A percentile compares a stretch with the other conserved stretches of the same genome.
These are phyloP conservation scores for Erebia aethiops DNA, from an alignment of 2,888 invertebrate species.

Conservation along the genomic window DNA sequence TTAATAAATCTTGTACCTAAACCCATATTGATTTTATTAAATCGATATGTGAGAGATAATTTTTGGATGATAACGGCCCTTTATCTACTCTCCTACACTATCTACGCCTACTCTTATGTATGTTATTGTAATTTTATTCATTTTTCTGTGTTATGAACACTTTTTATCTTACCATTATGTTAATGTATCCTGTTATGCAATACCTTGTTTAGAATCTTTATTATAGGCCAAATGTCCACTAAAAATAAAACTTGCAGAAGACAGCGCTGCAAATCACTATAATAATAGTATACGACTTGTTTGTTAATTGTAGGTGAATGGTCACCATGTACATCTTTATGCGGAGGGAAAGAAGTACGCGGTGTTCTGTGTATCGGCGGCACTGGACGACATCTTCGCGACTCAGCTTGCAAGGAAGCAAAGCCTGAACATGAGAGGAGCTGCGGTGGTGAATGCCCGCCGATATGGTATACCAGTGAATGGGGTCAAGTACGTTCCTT, in stretches of 20 bases:
- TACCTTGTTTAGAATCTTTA: neutral
- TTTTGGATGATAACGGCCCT: neutral
- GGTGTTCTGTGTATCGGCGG: conserved; percentile 86
- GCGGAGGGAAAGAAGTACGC: conserved; percentile 83
- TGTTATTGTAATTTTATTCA: neutral
- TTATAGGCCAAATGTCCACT: too few species aligned
- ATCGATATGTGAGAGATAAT: neutral
- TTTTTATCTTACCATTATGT: neutral
- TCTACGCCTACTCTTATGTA: neutral
- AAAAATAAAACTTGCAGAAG: too few species aligned
- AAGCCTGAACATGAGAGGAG: conserved; percentile 86
- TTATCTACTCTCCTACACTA: neutral
- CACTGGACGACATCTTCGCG: conserved; percentile 80
- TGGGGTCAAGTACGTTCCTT: conserved; percentile 83
- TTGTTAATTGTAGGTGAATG: conserved; percentile 62
- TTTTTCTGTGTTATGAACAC: neutral
- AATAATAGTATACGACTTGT: neutral
- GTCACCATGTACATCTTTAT: conserved; percentile 80
- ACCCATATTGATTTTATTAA: neutral
- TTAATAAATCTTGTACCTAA: too few species aligned
- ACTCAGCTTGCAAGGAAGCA: conserved; percentile 83
- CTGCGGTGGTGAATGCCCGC: conserved; percentile 84
- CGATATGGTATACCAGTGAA: conserved; percentile 89
- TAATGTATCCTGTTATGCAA: neutral
- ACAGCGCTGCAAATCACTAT: too few species aligned